Conservation (phyloP, 2,797 vertebrate genomes). For the Neoniphon sammara region DNA sequence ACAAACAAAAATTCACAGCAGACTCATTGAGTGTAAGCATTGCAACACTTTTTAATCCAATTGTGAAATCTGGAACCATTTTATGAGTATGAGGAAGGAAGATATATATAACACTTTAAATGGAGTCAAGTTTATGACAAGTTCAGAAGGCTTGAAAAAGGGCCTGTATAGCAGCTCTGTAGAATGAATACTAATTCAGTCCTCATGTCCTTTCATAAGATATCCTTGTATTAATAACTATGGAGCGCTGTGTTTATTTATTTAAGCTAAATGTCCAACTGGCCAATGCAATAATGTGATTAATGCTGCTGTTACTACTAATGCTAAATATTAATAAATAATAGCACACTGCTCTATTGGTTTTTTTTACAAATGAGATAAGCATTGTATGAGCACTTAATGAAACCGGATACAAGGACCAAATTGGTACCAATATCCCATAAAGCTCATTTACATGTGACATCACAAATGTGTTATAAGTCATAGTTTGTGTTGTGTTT, state of each 20-base stretch:
- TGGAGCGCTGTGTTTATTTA: background rate
- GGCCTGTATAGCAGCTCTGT: background rate
- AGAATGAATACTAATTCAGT: slow-evolving; percentile 13
- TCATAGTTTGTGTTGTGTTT: too few species aligned
- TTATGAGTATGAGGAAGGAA: slow-evolving; percentile 31
- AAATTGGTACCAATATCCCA: slow-evolving; percentile 1
- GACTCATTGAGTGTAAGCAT: slow-evolving; percentile 13
- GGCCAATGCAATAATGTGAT: too few species aligned
- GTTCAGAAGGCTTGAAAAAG: slow-evolving; percentile 13
- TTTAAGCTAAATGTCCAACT: background rate
- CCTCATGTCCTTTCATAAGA: background rate
- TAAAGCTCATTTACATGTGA: background rate
- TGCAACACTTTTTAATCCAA: slow-evolving; percentile 3
- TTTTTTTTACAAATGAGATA: too few species aligned
- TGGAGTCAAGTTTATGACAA: slow-evolving; percentile 20
- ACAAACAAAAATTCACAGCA: slow-evolving; percentile 27
- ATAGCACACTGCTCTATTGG: too few species aligned
- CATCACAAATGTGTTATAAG: too few species aligned
- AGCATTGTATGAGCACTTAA: background rate
- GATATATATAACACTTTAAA: slow-evolving; percentile 41
- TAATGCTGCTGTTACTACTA: background rate
- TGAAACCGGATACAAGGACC: too few species aligned
- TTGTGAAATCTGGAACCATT: slow-evolving; percentile 32
- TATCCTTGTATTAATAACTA: background rate
- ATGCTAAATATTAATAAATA: background rate